These are phyloP conservation scores for Hippopotamyrus pictus DNA, from an alignment of 2,797 vertebrate species.

Conservation along the genomic window DNA sequence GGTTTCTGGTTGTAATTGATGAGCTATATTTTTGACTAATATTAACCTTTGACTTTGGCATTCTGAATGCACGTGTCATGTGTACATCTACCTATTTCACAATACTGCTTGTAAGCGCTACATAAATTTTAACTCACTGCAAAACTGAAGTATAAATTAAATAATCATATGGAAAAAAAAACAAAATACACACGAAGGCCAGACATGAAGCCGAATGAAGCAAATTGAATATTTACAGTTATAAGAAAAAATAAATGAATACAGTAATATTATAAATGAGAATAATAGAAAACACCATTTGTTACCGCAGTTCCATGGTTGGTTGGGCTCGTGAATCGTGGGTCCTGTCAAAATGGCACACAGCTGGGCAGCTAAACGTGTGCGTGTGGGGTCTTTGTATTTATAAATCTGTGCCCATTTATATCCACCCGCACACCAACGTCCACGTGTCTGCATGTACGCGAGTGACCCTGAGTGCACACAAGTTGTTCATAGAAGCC, in stretches of 20 bases:
- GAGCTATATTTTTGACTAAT: not conserved
- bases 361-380: not conserved
- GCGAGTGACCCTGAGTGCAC: not conserved
- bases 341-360: not conserved
- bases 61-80: not conserved
- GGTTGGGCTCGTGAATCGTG: not conserved
- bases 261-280: not conserved
- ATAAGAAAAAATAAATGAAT: not conserved
- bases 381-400: conserved; percentile 3
- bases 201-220: not conserved
- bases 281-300: not conserved
- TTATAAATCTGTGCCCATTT: not conserved
- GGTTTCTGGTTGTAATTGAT: not conserved
- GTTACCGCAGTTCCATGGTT: not conserved
- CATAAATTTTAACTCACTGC: not conserved
- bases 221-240: not conserved
- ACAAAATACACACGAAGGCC: not conserved
- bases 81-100: not conserved
- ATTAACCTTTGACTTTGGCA: not conserved
- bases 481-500: not conserved
- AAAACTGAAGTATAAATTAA: not conserved
- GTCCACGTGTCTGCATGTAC: not conserved
- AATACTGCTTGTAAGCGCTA: not conserved
- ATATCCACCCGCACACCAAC: not conserved
- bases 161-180: not conserved